These are phyloP conservation scores for Eleginops maclovinus DNA, from an alignment of 2,113 vertebrate species.

Conservation along the genomic window DNA sequence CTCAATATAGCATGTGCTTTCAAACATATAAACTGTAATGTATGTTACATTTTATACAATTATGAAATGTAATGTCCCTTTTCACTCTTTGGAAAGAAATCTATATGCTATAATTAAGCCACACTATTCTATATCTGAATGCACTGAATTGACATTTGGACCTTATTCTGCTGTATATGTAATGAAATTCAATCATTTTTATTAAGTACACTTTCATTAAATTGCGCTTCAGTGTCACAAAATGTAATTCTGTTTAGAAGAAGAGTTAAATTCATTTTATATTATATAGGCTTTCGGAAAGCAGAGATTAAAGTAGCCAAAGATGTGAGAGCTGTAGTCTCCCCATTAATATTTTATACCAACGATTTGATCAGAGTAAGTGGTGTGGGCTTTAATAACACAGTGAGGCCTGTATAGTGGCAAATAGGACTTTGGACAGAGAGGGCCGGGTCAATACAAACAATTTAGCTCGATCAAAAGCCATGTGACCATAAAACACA, in stretches of 20 bases:
- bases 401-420: constrained; percentile 1
- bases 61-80: not conserved
- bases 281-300: not conserved
- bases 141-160: not conserved
- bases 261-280: not conserved
- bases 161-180: not conserved
- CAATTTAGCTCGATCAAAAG: constrained; percentile 47
- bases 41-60: not conserved
- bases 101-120: not conserved
- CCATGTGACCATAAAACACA: constrained; percentile 18
- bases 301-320: not conserved
- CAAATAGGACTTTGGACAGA: constrained; percentile 3
- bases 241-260: not conserved
- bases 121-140: not conserved
- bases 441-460: constrained; percentile 27
- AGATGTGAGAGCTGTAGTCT: constrained; percentile 10
- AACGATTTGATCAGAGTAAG: constrained; percentile 27
- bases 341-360: constrained; percentile 9
- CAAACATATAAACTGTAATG: not conserved
- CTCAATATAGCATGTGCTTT: too few species aligned
- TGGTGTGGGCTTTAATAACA: constrained; percentile 3
- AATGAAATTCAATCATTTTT: not conserved
- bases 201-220: too few species aligned
- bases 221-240: not conserved
- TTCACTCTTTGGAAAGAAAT: not conserved